phyloP scores from a whole-genome alignment of 2,113 vertebrate species.

The Apaloderma vittatum region DNA sequence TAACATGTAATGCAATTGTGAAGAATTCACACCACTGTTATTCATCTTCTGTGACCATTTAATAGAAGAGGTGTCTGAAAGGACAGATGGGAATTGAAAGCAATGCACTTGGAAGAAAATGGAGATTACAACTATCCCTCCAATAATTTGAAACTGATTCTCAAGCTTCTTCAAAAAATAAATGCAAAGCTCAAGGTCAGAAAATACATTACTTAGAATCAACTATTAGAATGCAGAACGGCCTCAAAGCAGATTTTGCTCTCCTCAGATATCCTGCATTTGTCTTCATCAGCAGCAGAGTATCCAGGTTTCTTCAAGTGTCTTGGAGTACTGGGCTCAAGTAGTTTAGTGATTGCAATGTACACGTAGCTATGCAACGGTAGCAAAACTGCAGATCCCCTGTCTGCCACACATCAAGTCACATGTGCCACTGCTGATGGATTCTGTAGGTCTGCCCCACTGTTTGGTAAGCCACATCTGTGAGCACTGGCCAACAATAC shows the following conservation, averaged over 20 bases:
- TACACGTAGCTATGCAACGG: background rate
- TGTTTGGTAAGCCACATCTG: background rate
- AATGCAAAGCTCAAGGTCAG: slow-evolving; percentile 77
- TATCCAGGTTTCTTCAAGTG: slow-evolving; percentile 38
- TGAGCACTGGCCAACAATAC: background rate
- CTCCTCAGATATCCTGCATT: slow-evolving; percentile 53
- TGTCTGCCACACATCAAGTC: background rate
- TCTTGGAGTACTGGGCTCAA: slow-evolving; percentile 43
- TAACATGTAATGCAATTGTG: slow-evolving; percentile 36
- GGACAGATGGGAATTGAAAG: slow-evolving; percentile 73
- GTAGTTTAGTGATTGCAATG: slow-evolving; percentile 44
- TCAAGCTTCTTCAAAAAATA: slow-evolving; percentile 73
- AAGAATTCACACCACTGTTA: slow-evolving; percentile 57
- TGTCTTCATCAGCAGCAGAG: slow-evolving; percentile 38
- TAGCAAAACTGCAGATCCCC: background rate
- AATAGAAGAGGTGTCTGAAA: slow-evolving; percentile 59
- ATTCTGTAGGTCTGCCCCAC: background rate
- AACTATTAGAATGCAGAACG: slow-evolving; percentile 68
- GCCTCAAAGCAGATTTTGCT: slow-evolving; percentile 31
- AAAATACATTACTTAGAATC: slow-evolving; percentile 64
- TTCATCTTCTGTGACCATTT: slow-evolving; percentile 73
- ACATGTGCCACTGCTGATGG: background rate
- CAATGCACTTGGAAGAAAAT: slow-evolving; percentile 70
- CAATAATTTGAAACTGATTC: slow-evolving; percentile 77
- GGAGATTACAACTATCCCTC: slow-evolving; percentile 69